Percentiles rank a stretch among this genome's conserved stretches.
Evolutionary conservation across 23 tunicate species (phyloP).

Genomic region (Aplidium turbinatum): DNA sequence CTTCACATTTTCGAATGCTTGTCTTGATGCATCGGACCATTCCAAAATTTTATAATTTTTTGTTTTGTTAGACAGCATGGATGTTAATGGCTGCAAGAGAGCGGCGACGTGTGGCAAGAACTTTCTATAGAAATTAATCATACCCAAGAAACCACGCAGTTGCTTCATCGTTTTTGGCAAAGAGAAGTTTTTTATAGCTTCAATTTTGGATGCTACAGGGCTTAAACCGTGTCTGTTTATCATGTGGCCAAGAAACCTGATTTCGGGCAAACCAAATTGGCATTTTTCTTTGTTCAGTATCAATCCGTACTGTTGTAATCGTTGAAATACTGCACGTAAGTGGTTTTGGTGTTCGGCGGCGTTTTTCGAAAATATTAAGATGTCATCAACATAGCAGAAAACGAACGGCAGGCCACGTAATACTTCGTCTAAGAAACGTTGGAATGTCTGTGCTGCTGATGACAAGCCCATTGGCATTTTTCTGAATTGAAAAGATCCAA

Average conservation of each 20-base stretch:
- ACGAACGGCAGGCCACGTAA: not conserved
- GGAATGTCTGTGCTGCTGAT: not conserved
- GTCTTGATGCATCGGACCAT: not conserved
- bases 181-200: slow-evolving; percentile 1
- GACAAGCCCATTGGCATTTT: not conserved
- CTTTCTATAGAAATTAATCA: slow-evolving; percentile 1
- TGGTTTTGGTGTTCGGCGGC: not conserved
- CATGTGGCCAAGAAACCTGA: not conserved
- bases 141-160: not conserved
- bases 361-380: not conserved
- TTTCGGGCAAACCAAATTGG: not conserved
- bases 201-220: not conserved
- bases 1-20: slow-evolving; percentile 1
- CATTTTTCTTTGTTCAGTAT: slow-evolving; percentile 4
- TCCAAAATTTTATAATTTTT: not conserved
- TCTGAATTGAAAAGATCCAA: slow-evolving; percentile 3
- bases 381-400: slow-evolving; percentile 1
- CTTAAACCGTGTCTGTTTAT: not conserved
- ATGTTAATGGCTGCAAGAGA: not conserved
- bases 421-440: slow-evolving; percentile 4
- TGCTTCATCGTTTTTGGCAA: not conserved
- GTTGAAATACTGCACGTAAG: not conserved
- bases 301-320: slow-evolving; percentile 3
- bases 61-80: not conserved
- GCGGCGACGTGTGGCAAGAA: slow-evolving; percentile 9